Conservation (phyloP, 2,113 vertebrate species). For the Oreochromis spilurus region DNA sequence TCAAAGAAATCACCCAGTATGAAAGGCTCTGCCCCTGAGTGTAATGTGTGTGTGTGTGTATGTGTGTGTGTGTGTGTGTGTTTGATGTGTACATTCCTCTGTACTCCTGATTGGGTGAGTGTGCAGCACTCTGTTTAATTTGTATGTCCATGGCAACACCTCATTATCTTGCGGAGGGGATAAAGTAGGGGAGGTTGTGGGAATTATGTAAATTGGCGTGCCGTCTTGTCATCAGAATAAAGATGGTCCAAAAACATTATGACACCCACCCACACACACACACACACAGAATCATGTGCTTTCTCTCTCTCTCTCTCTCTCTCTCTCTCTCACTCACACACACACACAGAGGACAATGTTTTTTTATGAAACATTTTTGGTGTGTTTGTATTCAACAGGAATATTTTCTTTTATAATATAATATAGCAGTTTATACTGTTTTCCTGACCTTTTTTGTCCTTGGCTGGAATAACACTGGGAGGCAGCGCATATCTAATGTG, state of each 20-base stretch:
- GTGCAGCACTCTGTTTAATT: slow-evolving; percentile 40
- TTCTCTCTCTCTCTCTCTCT: not conserved
- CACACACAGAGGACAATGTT: not conserved
- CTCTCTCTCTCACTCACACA: too few species aligned
- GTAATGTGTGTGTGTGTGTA: not conserved
- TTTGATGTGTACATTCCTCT: slow-evolving; percentile 26
- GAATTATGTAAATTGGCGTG: slow-evolving; percentile 31
- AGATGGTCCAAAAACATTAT: not conserved
- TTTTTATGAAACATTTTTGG: not conserved
- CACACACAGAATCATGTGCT: not conserved
- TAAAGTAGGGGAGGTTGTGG: slow-evolving; percentile 4
- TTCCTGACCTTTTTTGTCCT: not conserved
- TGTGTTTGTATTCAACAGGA: not conserved
- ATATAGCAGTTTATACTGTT: not conserved
- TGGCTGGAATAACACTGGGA: not conserved
- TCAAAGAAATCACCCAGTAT: not conserved
- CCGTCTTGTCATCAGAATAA: slow-evolving; percentile 5
- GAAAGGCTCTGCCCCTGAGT: not conserved
- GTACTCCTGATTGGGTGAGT: slow-evolving; percentile 12
- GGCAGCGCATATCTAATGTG: not conserved
- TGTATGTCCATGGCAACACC: slow-evolving; percentile 4
- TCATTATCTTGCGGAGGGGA: slow-evolving; percentile 33
- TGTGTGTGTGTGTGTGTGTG: fast-evolving
- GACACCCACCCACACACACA: not conserved
- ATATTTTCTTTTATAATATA: not conserved